Percentiles rank a stretch among this genome's conserved stretches.
Evolutionary conservation across 1,140 invertebrate genomes (phyloP).

Genomic region (Trachelipus rathkii): DNA sequence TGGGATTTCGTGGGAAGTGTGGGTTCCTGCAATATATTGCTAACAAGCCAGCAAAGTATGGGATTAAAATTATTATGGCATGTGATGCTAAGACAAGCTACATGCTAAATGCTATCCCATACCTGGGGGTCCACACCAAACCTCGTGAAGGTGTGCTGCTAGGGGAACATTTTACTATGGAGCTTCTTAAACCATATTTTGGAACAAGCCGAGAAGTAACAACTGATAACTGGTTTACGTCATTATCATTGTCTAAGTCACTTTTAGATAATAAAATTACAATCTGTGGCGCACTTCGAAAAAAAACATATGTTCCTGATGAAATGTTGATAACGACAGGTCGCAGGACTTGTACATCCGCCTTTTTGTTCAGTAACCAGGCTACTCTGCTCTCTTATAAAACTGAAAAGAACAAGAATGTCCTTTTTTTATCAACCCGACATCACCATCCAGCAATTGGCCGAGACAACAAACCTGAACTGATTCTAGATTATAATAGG

Average conservation of each 20-base stretch:
- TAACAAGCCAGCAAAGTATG: slow-evolving; percentile 23
- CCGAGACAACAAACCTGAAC: slow-evolving; percentile 40
- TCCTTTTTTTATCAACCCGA: slow-evolving; percentile 38
- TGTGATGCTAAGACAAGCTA: slow-evolving; percentile 3
- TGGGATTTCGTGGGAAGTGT: slow-evolving; percentile 30
- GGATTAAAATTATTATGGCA: slow-evolving; percentile 6
- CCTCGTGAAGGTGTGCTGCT: background rate
- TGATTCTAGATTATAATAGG: slow-evolving; percentile 45
- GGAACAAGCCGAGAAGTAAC: slow-evolving; percentile 3
- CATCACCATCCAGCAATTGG: slow-evolving; percentile 37
- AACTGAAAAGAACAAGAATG: slow-evolving; percentile 35
- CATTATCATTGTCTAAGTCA: background rate
- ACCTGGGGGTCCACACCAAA: background rate
- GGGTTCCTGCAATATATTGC: slow-evolving; percentile 14
- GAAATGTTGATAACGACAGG: background rate
- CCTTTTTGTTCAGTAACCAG: slow-evolving; percentile 28
- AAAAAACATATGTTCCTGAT: slow-evolving; percentile 21
- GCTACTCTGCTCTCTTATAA: slow-evolving; percentile 44
- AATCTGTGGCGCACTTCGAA: background rate
- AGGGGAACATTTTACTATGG: slow-evolving; percentile 22
- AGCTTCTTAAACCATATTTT: slow-evolving; percentile 1
- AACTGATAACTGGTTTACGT: slow-evolving; percentile 25
- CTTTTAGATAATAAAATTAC: slow-evolving; percentile 20
- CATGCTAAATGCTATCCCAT: slow-evolving; percentile 1
- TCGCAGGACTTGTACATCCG: slow-evolving; percentile 12